A percentile compares a stretch with the other conserved stretches of the same genome.
phyloP scores from a whole-genome alignment of 2,797 vertebrate species.

The Taeniopygia guttata region DNA sequence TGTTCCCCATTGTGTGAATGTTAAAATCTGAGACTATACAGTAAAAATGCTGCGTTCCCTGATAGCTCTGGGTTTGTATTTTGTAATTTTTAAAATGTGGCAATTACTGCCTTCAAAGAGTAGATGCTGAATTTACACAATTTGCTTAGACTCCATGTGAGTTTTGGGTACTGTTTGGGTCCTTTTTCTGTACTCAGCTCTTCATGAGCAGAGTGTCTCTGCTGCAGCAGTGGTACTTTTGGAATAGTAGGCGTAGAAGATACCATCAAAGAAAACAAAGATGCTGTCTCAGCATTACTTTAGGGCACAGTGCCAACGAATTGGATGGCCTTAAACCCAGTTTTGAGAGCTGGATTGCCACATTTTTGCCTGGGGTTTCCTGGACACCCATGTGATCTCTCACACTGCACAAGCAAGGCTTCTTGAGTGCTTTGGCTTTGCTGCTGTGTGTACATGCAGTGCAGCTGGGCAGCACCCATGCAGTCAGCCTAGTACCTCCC shows the following conservation, averaged over 20 bases:
- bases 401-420: accelerated
- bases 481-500: not conserved
- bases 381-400: not conserved
- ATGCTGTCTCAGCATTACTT: not conserved
- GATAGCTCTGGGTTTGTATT: not conserved
- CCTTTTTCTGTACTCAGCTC: not conserved
- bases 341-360: not conserved
- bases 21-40: not conserved
- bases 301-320: not conserved
- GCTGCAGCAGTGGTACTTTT: not conserved
- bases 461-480: not conserved
- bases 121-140: not conserved
- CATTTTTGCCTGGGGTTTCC: not conserved
- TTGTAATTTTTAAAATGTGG: not conserved
- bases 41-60: not conserved
- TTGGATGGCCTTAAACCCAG: not conserved
- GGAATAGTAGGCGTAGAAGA: not conserved
- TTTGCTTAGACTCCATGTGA: not conserved
- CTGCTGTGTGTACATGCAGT: accelerated
- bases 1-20: not conserved
- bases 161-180: not conserved
- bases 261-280: not conserved
- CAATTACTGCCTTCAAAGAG: not conserved
- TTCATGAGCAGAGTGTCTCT: not conserved
- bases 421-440: not conserved